Evolutionary conservation across 2,888 invertebrate species (phyloP).

Genomic region (Aleiodes testaceus): DNA sequence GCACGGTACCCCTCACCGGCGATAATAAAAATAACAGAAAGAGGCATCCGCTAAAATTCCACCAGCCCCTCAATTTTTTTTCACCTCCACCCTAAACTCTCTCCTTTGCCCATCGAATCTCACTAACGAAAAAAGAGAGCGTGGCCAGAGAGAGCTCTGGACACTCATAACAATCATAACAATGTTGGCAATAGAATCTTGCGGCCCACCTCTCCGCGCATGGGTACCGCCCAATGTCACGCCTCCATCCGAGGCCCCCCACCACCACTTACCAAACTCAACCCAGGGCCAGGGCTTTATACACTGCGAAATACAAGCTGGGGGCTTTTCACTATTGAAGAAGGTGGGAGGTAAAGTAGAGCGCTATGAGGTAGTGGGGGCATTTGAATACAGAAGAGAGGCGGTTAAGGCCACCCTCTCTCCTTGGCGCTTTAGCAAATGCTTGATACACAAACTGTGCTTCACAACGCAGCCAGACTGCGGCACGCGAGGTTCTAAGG

Average conservation of each 20-base stretch:
- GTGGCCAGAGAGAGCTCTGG: slow-evolving; percentile 48
- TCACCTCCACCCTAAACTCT: slow-evolving; percentile 27
- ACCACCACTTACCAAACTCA: slow-evolving; percentile 43
- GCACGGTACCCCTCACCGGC: slow-evolving; percentile 36
- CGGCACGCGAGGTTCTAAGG: slow-evolving; percentile 67
- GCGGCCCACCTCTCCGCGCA: slow-evolving; percentile 71
- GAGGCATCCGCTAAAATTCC: slow-evolving; percentile 40
- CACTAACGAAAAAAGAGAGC: slow-evolving; percentile 17
- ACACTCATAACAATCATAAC: slow-evolving; percentile 73
- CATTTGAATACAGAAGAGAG: slow-evolving; percentile 32
- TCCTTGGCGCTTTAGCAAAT: slow-evolving; percentile 55
- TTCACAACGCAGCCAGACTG: slow-evolving; percentile 73
- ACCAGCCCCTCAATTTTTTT: slow-evolving; percentile 17
- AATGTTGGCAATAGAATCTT: slow-evolving; percentile 58
- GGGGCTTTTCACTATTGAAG: not conserved
- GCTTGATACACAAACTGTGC: slow-evolving; percentile 54
- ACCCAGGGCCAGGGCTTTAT: slow-evolving; percentile 9
- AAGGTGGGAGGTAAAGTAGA: slow-evolving; percentile 2
- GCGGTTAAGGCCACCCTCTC: slow-evolving; percentile 47
- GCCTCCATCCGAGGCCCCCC: slow-evolving; percentile 56
- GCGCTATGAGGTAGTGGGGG: slow-evolving; percentile 47
- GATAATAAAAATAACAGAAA: slow-evolving; percentile 17
- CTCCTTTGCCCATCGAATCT: slow-evolving; percentile 21
- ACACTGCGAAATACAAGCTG: slow-evolving; percentile 13
- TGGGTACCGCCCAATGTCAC: slow-evolving; percentile 66